Evolutionary conservation across 2,797 vertebrate genomes (phyloP).

Genomic region (Tiaroga cobitis): DNA sequence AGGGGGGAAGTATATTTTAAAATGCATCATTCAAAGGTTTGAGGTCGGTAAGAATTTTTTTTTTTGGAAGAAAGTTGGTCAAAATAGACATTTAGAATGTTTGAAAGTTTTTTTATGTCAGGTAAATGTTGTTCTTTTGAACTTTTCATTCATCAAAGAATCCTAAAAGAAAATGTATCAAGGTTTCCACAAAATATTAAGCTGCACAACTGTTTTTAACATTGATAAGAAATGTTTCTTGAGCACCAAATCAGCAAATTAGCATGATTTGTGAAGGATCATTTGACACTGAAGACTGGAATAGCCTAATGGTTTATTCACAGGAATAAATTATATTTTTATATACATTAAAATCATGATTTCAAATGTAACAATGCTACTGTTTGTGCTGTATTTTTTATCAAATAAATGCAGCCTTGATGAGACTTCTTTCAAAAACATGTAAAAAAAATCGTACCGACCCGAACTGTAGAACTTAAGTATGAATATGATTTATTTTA

Average conservation of each 20-base stretch:
- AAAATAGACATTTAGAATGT: background rate
- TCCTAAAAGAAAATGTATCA: background rate
- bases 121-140: background rate
- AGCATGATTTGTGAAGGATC: background rate
- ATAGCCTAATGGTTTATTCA: background rate
- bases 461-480: background rate
- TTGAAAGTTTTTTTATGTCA: background rate
- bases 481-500: slow-evolving; percentile 12
- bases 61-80: background rate
- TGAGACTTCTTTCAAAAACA: background rate
- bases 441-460: background rate
- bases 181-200: background rate
- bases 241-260: background rate
- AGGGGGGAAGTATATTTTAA: background rate
- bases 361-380: background rate
- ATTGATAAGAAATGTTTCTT: background rate
- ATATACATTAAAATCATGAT: background rate
- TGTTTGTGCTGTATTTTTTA: background rate
- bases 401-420: background rate
- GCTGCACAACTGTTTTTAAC: background rate
- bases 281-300: background rate
- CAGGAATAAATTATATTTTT: background rate
- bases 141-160: background rate
- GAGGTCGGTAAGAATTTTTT: background rate
- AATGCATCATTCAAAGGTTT: background rate